Evolutionary conservation across 2,888 invertebrate genomes (phyloP).

Genomic region (Tromatobia lineatoria): DNA sequence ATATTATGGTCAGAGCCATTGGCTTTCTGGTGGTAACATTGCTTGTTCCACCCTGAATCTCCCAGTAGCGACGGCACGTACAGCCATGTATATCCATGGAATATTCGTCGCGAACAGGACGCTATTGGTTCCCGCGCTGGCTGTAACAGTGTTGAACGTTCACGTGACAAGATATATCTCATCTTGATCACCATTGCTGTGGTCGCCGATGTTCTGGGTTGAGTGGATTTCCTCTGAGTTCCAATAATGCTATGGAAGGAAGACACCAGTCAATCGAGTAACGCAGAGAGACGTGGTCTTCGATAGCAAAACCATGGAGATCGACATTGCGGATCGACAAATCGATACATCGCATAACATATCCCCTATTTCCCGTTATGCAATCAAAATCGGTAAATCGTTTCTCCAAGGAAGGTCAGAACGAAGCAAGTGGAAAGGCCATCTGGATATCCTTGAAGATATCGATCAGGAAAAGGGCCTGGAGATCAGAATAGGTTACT

Average conservation of each 20-base stretch:
- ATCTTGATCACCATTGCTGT: slow-evolving; percentile 31
- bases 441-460: neutral
- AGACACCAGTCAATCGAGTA: slow-evolving; percentile 60
- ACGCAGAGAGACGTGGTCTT: slow-evolving; percentile 15
- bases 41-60: slow-evolving; percentile 16
- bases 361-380: slow-evolving; percentile 3
- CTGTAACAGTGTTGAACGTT: slow-evolving; percentile 24
- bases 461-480: slow-evolving; percentile 18
- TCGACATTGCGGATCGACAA: slow-evolving; percentile 40
- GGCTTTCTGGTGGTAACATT: slow-evolving; percentile 15
- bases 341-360: slow-evolving; percentile 39
- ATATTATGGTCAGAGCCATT: slow-evolving; percentile 10
- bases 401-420: slow-evolving; percentile 23
- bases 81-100: slow-evolving; percentile 16
- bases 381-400: slow-evolving; percentile 32
- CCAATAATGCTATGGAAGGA: slow-evolving; percentile 54
- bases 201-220: slow-evolving; percentile 16
- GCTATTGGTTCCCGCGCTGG: slow-evolving; percentile 14
- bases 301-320: slow-evolving; percentile 8
- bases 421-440: neutral
- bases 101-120: slow-evolving; percentile 29
- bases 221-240: slow-evolving; percentile 31
- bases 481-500: neutral
- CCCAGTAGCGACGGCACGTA: slow-evolving; percentile 22
- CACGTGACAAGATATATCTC: slow-evolving; percentile 56